These are phyloP conservation scores for Sphenopsis melanotis DNA, from an alignment of 2,797 vertebrate genomes.

Conservation along the genomic window DNA sequence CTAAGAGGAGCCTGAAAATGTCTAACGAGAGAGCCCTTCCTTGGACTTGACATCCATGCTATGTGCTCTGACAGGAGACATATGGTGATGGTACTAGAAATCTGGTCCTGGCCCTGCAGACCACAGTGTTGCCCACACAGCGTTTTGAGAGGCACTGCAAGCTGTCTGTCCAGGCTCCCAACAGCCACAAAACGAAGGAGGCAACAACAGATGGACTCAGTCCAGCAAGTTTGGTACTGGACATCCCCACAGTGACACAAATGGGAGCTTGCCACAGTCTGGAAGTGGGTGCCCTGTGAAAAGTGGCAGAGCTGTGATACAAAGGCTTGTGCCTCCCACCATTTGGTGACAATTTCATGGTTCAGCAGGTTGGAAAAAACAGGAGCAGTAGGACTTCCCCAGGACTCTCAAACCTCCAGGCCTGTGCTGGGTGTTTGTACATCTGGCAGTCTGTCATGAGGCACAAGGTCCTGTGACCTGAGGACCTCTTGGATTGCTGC, in stretches of 20 bases:
- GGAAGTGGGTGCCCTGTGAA: background rate
- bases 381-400: background rate
- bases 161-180: background rate
- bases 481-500: background rate
- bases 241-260: background rate
- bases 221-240: background rate
- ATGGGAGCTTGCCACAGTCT: background rate
- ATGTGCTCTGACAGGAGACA: background rate
- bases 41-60: background rate
- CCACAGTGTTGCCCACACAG: background rate
- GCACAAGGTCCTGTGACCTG: background rate
- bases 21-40: background rate
- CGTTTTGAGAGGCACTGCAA: background rate
- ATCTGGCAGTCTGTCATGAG: background rate
- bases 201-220: background rate
- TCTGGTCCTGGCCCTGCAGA: background rate
- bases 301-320: background rate
- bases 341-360: background rate
- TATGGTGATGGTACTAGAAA: background rate
- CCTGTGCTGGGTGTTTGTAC: background rate
- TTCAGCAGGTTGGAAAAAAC: background rate
- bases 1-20: background rate
- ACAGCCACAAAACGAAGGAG: background rate
- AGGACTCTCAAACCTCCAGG: background rate
- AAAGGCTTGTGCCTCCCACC: background rate